These are phyloP conservation scores for Ditylenchus weischeri DNA, from an alignment of 2,888 invertebrate genomes.

Conservation along the genomic window DNA sequence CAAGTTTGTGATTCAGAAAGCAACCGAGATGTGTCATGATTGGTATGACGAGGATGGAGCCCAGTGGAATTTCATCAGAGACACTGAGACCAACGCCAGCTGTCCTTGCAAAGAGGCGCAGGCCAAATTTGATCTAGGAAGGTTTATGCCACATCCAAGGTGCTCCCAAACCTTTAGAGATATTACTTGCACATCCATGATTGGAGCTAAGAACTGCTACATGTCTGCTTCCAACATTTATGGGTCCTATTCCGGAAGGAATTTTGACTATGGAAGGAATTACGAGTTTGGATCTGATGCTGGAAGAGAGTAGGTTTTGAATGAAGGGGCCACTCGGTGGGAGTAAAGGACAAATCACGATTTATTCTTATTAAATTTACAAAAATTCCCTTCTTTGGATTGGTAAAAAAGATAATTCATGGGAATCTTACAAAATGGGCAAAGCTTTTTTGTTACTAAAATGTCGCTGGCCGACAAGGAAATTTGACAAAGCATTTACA, in stretches of 20 bases:
- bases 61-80: slow-evolving; percentile 55
- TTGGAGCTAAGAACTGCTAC: slow-evolving; percentile 80
- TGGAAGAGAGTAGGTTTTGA: slow-evolving; percentile 14
- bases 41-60: slow-evolving; percentile 58
- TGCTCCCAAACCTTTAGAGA: slow-evolving; percentile 52
- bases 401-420: no score
- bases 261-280: slow-evolving; percentile 31
- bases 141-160: slow-evolving; percentile 72
- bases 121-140: slow-evolving; percentile 83
- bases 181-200: slow-evolving; percentile 75
- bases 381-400: no score
- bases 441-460: no score
- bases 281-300: slow-evolving; percentile 19
- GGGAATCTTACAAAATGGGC: no score
- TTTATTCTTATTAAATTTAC: no score
- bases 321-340: no score
- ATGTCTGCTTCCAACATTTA: slow-evolving; percentile 57
- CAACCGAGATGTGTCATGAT: slow-evolving; percentile 57
- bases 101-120: slow-evolving; percentile 83
- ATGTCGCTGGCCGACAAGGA: no score
- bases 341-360: no score
- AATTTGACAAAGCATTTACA: no score
- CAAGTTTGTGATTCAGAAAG: slow-evolving; percentile 50
- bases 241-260: slow-evolving; percentile 47
- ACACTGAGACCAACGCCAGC: slow-evolving; percentile 57